Evolutionary conservation across 1,140 invertebrate species (phyloP).

Genomic region (Manduca sexta): DNA sequence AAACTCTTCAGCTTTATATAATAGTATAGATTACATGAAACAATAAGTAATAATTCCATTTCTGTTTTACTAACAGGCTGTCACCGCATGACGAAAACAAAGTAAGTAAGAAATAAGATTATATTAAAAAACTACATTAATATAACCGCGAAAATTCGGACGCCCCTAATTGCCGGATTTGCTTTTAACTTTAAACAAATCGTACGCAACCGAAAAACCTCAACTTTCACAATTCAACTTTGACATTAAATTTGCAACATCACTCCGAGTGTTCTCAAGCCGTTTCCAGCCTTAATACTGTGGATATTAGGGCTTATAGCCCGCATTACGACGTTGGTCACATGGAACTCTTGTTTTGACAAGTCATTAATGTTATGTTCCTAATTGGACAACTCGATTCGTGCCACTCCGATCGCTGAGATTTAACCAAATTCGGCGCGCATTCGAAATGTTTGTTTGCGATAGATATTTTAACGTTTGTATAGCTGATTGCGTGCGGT

Average conservation of each 20-base stretch:
- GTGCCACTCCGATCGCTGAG: conserved; percentile 19
- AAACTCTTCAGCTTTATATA: too few relatives aligned
- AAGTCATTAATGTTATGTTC: conserved; percentile 61
- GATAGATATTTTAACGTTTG: conserved; percentile 55
- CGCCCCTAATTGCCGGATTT: conserved; percentile 54
- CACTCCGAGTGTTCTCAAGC: conserved; percentile 4
- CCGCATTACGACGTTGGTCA: conserved; percentile 5
- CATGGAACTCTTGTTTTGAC: conserved; percentile 58
- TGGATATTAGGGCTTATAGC: conserved; percentile 9
- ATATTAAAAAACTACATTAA: neutral
- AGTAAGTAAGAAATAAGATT: too few relatives aligned
- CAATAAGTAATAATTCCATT: too few relatives aligned
- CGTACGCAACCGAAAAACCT: conserved; percentile 1
- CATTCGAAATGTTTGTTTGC: conserved; percentile 37
- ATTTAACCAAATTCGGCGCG: conserved; percentile 31
- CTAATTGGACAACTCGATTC: conserved; percentile 57
- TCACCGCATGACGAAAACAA: too few relatives aligned
- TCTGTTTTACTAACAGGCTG: too few relatives aligned
- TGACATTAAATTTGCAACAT: conserved; percentile 44
- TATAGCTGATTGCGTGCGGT: conserved; percentile 50
- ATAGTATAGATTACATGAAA: too few relatives aligned
- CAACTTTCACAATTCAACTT: conserved; percentile 68
- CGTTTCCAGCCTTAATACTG: conserved; percentile 24
- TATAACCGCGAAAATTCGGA: conserved; percentile 22
- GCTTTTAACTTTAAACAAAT: conserved; percentile 43